Percentiles rank a stretch among this genome's conserved stretches.
Conservation (phyloP, 35 echinoderm and acorn worm species). For the Heliocidaris tuberculata region DNA sequence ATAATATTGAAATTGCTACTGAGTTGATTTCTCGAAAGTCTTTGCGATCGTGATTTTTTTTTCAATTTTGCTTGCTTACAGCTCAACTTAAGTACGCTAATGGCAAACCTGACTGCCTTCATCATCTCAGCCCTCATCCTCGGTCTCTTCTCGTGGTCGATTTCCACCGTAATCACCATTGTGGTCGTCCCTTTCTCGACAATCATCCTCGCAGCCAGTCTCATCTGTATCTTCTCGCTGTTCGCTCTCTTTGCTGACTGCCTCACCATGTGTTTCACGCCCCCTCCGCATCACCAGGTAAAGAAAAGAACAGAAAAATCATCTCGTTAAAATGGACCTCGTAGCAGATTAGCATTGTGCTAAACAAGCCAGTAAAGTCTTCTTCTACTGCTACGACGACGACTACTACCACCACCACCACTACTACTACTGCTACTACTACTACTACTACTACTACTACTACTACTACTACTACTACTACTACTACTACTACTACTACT, state of each 20-base stretch:
- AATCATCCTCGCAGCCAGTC: background rate
- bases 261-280: background rate
- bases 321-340: too few relatives aligned
- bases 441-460: too few relatives aligned
- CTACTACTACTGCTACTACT: too few relatives aligned
- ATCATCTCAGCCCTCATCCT: background rate
- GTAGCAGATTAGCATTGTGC: too few relatives aligned
- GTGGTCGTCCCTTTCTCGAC: background rate
- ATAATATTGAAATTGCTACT: too few relatives aligned
- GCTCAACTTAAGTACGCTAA: background rate
- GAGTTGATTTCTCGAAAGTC: too few relatives aligned
- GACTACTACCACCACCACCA: too few relatives aligned
- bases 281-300: background rate
- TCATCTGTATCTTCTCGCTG: background rate
- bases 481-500: too few relatives aligned
- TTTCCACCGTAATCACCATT: background rate
- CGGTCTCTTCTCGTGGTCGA: background rate
- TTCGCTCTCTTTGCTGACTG: slow-evolving; percentile 9
- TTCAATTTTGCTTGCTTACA: background rate
- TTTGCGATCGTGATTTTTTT: too few relatives aligned
- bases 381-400: too few relatives aligned
- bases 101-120: background rate
- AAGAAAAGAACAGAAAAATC: background rate
- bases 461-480: too few relatives aligned
- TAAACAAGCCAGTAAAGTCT: too few relatives aligned